Conservation (phyloP, 1,140 invertebrate genomes). For the Chironomus striatipennis region DNA sequence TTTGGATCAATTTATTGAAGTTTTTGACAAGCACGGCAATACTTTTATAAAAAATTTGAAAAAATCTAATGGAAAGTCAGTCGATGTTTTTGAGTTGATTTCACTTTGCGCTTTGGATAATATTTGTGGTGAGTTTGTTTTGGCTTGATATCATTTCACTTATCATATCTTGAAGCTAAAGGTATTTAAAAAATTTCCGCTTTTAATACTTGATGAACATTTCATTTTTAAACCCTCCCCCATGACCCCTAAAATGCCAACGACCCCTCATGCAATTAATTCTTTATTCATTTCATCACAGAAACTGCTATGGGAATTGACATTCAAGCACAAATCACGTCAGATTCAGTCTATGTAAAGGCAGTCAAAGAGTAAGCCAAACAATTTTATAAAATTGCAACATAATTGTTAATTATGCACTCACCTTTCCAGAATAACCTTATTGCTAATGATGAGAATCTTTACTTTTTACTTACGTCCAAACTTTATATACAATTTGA, state of each 20-base stretch:
- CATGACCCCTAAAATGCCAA: too few relatives aligned
- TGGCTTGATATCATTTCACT: conserved; percentile 11
- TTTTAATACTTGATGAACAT: background rate
- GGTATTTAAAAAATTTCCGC: background rate
- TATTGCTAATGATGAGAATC: conserved; percentile 41
- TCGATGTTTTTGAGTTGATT: conserved; percentile 47
- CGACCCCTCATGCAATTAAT: too few relatives aligned
- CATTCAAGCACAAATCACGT: conserved; percentile 60
- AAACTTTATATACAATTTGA: conserved; percentile 46
- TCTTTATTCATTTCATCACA: conserved; percentile 40
- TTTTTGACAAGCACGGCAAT: conserved; percentile 60
- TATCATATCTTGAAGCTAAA: too few relatives aligned
- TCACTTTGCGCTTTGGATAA: conserved; percentile 63
- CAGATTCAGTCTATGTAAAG: conserved; percentile 61
- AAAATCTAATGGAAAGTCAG: conserved; percentile 32
- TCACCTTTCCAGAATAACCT: conserved; percentile 31
- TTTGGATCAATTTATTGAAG: conserved; percentile 61
- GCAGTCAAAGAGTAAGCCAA: conserved; percentile 59
- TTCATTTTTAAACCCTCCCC: background rate
- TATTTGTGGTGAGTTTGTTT: conserved; percentile 63
- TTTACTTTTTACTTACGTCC: conserved; percentile 45
- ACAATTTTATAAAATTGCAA: too few relatives aligned
- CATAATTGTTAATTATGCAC: too few relatives aligned
- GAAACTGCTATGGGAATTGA: conserved; percentile 79
- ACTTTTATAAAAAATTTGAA: conserved; percentile 49